Evolutionary conservation across 2,888 invertebrate genomes (phyloP).

Genomic region (Omphaloscelis lunosa): DNA sequence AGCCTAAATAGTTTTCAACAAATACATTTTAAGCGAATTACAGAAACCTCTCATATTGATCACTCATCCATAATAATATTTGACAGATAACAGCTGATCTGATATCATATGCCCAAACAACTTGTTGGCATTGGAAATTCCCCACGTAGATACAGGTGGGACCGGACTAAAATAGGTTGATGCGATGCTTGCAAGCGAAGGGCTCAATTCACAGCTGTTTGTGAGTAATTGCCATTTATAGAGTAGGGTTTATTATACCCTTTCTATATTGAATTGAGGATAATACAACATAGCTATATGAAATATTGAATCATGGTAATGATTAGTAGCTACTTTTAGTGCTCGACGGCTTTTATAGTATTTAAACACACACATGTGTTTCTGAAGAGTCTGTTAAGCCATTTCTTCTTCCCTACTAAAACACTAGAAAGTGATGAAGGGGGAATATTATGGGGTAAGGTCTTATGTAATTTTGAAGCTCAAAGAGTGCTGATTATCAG

Average conservation of each 20-base stretch:
- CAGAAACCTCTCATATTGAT: constrained; percentile 8
- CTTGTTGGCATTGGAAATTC: constrained; percentile 51
- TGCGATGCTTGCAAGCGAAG: constrained; percentile 33
- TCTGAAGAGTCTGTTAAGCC: too few species aligned
- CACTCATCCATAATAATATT: constrained; percentile 2
- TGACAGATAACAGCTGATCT: constrained; percentile 42
- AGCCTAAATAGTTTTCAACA: too few species aligned
- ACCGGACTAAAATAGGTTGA: constrained; percentile 40
- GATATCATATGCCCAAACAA: constrained; percentile 50
- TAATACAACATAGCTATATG: neutral
- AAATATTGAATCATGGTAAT: neutral
- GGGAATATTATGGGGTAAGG: neutral
- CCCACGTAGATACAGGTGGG: constrained; percentile 46
- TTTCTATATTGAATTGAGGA: constrained; percentile 14
- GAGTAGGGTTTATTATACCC: constrained; percentile 15
- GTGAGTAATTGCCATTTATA: constrained; percentile 47
- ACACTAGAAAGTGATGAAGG: too few species aligned
- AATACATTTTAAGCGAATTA: neutral
- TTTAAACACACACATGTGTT: neutral
- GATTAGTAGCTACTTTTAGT: neutral
- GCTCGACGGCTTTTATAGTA: neutral
- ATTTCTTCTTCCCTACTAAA: neutral
- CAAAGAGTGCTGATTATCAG: neutral
- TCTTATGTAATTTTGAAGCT: neutral
- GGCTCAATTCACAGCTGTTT: constrained; percentile 49